Conservation (phyloP, 2,888 invertebrate genomes). For the Parascotia fuliginaria region DNA sequence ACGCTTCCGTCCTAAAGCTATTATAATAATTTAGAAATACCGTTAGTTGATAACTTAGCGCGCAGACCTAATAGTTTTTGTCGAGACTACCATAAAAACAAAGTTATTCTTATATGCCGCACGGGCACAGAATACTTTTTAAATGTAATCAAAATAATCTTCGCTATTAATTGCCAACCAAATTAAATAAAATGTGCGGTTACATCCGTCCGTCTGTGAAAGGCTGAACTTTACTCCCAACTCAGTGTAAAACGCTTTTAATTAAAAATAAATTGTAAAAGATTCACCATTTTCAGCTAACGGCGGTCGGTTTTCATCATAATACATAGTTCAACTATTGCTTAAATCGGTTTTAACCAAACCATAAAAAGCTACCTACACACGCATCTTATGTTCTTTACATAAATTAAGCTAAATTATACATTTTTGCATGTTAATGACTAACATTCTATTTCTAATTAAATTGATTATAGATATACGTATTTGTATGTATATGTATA, state of each 20-base stretch:
- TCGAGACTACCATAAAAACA: background rate
- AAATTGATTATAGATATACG: slow-evolving; percentile 7
- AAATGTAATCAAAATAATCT: slow-evolving; percentile 7
- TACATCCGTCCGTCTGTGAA: slow-evolving; percentile 64
- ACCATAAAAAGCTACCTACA: slow-evolving; percentile 5
- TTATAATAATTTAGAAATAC: slow-evolving; percentile 34
- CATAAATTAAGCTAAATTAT: slow-evolving; percentile 5
- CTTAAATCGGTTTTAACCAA: slow-evolving; percentile 6
- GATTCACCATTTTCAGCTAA: slow-evolving; percentile 26
- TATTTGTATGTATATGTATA: slow-evolving; percentile 1
- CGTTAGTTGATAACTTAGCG: slow-evolving; percentile 16
- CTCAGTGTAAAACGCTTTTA: slow-evolving; percentile 43
- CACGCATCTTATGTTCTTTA: slow-evolving; percentile 10
- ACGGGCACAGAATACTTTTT: background rate
- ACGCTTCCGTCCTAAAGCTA: slow-evolving; percentile 60
- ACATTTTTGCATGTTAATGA: slow-evolving; percentile 14
- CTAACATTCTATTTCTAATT: slow-evolving; percentile 27
- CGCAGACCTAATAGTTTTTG: background rate
- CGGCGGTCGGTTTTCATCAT: slow-evolving; percentile 14
- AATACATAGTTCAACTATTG: slow-evolving; percentile 8
- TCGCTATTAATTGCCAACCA: slow-evolving; percentile 37
- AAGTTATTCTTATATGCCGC: background rate
- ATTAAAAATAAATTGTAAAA: slow-evolving; percentile 43
- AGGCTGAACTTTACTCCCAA: slow-evolving; percentile 53
- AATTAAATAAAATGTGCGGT: slow-evolving; percentile 54